These are phyloP conservation scores for Presbytis comata DNA, from an alignment of 2,797 vertebrate species.

Conservation along the genomic window DNA sequence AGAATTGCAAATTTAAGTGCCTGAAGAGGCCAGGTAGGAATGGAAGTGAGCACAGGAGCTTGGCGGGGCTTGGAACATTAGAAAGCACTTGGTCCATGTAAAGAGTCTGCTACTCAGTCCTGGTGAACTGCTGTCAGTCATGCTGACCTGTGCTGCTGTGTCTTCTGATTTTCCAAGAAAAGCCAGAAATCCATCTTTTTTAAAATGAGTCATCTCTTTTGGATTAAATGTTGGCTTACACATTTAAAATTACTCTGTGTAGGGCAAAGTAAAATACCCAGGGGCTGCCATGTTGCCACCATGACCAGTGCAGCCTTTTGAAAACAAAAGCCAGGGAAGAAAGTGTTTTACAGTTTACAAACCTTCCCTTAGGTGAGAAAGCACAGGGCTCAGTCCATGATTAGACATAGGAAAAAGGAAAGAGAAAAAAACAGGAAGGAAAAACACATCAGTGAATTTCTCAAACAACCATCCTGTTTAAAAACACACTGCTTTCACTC, in stretches of 20 bases:
- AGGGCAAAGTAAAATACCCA: background rate
- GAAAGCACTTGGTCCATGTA: background rate
- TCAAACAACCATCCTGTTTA: background rate
- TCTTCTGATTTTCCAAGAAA: constrained; percentile 54
- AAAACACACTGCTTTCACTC: background rate
- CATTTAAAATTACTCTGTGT: background rate
- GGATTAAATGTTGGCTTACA: background rate
- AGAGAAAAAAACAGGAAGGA: background rate
- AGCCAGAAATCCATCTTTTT: background rate
- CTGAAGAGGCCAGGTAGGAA: background rate
- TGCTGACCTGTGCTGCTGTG: background rate
- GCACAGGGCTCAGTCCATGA: background rate
- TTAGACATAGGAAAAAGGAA: background rate
- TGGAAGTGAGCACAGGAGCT: background rate
- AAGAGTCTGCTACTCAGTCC: background rate
- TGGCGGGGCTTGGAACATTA: background rate
- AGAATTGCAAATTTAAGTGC: background rate
- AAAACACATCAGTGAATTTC: background rate
- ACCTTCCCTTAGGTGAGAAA: background rate
- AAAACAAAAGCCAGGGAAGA: background rate
- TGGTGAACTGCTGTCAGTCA: background rate
- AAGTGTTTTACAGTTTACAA: background rate
- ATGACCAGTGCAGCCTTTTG: background rate
- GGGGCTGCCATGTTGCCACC: background rate
- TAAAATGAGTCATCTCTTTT: background rate